phyloP scores from a whole-genome alignment of 1,140 invertebrate genomes.

The Rhynchophorus ferrugineus region DNA sequence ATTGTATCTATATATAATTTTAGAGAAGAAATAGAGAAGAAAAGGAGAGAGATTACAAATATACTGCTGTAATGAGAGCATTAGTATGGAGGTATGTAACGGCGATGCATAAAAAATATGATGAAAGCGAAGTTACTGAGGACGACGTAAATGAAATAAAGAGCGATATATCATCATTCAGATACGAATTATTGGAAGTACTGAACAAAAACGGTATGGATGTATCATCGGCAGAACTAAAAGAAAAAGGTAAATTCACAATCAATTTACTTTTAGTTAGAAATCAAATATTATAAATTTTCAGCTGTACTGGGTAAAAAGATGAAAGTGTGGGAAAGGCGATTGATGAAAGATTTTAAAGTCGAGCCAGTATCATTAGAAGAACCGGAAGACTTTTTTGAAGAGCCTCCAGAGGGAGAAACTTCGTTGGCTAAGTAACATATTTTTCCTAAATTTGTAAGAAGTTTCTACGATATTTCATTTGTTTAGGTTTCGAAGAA shows the following conservation, averaged over 20 bases:
- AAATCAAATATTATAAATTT: conserved; percentile 12
- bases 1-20: conserved; percentile 8
- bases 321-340: conserved; percentile 72
- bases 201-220: conserved; percentile 73
- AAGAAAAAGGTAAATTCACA: conserved; percentile 53
- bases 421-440: conserved; percentile 50
- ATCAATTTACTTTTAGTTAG: background rate
- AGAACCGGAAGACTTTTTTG: conserved; percentile 44
- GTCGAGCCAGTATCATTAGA: conserved; percentile 59
- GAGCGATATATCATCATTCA: conserved; percentile 72
- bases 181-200: conserved; percentile 79
- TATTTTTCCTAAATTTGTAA: background rate
- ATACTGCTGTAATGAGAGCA: conserved; percentile 71
- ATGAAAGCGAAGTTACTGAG: conserved; percentile 74
- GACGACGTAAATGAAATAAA: conserved; percentile 91
- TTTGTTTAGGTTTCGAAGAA: conserved; percentile 52
- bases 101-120: conserved; percentile 64
- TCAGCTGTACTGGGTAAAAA: conserved; percentile 60
- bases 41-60: conserved; percentile 57
- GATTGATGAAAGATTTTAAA: conserved; percentile 80
- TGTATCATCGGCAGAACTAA: conserved; percentile 57
- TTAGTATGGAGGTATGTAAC: conserved; percentile 80
- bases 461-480: background rate
- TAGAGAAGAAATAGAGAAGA: conserved; percentile 43
- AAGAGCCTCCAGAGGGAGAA: conserved; percentile 50